Conservation (phyloP, 2,888 invertebrate genomes). For the Corbicula japonica region DNA sequence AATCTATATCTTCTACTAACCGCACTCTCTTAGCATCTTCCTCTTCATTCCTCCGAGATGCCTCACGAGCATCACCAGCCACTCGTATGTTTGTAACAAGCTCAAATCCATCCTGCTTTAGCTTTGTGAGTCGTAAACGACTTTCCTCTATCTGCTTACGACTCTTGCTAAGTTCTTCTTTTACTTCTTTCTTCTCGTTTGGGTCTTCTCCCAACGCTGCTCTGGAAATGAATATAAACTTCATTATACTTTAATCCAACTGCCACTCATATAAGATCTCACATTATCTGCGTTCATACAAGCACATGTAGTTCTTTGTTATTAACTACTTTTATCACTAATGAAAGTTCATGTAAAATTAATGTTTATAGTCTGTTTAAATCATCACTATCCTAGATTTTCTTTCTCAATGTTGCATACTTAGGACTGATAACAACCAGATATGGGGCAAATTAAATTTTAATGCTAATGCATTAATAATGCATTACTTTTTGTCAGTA, state of each 20-base stretch:
- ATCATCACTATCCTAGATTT: too few species aligned
- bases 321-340: too few species aligned
- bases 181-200: conserved; percentile 82
- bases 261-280: too few species aligned
- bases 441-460: too few species aligned
- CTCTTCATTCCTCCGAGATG: conserved; percentile 83
- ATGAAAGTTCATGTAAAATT: too few species aligned
- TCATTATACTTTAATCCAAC: not conserved
- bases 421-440: too few species aligned
- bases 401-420: too few species aligned
- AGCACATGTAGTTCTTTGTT: too few species aligned
- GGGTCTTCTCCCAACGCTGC: conserved; percentile 84
- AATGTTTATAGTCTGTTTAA: too few species aligned
- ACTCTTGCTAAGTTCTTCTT: conserved; percentile 85
- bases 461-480: too few species aligned
- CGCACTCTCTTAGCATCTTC: conserved; percentile 83
- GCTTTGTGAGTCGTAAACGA: conserved; percentile 84
- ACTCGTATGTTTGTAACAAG: conserved; percentile 86
- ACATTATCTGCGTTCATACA: too few species aligned
- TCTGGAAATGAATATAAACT: conserved; percentile 71
- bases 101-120: conserved; percentile 85
- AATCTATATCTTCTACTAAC: conserved; percentile 49
- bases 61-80: conserved; percentile 86
- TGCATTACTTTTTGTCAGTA: too few species aligned
- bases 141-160: conserved; percentile 86